phyloP scores from a whole-genome alignment of 64 coral and sea anemone species.

The Anthopleura sola region DNA sequence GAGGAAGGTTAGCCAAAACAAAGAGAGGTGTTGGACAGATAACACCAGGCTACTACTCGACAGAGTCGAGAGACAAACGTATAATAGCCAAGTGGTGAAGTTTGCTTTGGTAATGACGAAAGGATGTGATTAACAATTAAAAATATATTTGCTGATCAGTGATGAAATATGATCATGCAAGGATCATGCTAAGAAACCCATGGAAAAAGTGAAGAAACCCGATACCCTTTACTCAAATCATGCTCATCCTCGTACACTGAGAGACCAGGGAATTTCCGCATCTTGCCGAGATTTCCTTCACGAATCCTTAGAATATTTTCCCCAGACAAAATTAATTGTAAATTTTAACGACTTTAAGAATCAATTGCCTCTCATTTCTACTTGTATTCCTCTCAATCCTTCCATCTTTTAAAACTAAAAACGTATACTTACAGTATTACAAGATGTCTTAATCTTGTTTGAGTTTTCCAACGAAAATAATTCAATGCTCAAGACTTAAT shows the following conservation, averaged over 20 bases:
- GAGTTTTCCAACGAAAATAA: too few relatives aligned
- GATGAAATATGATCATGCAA: background rate
- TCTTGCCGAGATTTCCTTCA: too few relatives aligned
- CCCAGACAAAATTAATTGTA: too few relatives aligned
- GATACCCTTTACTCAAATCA: background rate
- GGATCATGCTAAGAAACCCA: background rate
- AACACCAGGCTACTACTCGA: background rate
- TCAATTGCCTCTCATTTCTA: too few relatives aligned
- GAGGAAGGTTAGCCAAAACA: background rate
- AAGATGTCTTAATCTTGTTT: too few relatives aligned
- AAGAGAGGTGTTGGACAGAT: background rate
- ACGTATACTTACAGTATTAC: too few relatives aligned
- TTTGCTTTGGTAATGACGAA: background rate
- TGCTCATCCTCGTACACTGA: background rate
- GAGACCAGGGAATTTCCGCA: too few relatives aligned
- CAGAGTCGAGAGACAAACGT: background rate
- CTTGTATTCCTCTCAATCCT: too few relatives aligned
- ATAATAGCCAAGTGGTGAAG: background rate
- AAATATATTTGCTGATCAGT: background rate
- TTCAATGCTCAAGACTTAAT: too few relatives aligned
- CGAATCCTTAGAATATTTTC: too few relatives aligned
- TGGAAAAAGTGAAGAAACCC: background rate
- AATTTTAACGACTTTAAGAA: too few relatives aligned
- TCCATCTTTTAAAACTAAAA: too few relatives aligned
- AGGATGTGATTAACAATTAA: background rate